Percentiles rank a stretch among this genome's conserved stretches.
phyloP scores from a whole-genome alignment of 2,797 vertebrate genomes.

The Loris lydekkerianus region DNA sequence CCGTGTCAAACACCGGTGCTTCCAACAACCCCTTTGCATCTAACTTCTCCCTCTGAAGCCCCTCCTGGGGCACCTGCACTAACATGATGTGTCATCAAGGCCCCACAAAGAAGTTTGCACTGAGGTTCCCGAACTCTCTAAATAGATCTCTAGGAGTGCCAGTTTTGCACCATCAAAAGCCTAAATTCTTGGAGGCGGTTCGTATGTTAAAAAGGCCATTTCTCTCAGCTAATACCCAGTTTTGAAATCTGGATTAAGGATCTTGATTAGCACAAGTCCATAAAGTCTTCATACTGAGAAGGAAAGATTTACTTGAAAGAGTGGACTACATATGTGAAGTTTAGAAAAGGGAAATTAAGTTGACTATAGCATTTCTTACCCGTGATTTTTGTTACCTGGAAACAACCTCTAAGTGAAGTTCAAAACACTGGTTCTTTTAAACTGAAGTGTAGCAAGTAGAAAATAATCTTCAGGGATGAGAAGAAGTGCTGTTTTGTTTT shows the following conservation, averaged over 20 bases:
- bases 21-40: neutral
- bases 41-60: neutral
- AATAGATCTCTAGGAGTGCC: neutral
- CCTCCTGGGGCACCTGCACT: neutral
- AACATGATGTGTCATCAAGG: neutral
- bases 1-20: neutral
- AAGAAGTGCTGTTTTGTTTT: neutral
- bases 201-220: neutral
- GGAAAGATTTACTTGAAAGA: neutral
- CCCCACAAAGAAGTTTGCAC: neutral
- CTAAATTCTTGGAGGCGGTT: too few relatives aligned
- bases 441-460: neutral
- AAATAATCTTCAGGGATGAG: neutral
- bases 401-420: slow-evolving; percentile 8
- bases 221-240: neutral
- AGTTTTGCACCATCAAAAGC: neutral
- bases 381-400: neutral
- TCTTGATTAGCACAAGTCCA: neutral
- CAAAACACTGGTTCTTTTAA: neutral
- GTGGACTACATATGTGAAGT: neutral
- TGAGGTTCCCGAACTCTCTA: neutral
- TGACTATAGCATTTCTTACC: neutral
- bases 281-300: fast-evolving
- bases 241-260: neutral
- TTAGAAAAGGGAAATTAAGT: neutral